Evolutionary conservation across 2,888 invertebrate species (phyloP), one percentile per base, ranked within the genome.

Genomic region (Ormyrus labotus): DNA sequence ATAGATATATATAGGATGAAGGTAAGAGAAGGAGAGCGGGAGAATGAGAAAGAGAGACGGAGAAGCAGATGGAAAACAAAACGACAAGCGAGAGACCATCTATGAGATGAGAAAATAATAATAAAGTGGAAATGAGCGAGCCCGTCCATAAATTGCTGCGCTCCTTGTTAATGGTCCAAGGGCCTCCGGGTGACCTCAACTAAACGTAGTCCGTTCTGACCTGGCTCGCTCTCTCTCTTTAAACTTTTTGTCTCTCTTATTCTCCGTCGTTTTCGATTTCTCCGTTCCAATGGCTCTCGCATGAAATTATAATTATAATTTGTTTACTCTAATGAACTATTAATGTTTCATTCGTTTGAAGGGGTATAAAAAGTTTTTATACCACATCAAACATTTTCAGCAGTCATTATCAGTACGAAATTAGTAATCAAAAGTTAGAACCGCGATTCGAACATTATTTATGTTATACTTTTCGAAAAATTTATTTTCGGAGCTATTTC

Each of bases 31-130:
- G 8, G 45, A 78, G 71, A 83, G 82, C 55, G 55, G 9, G 72
- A 84, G 82, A 83, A 34, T 34, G 82, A 83, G 84, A 82, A 72
- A 76, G 58, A 61, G 76, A 53, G 80, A 82, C 45, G 13, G 34
- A 34, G 34, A 34, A 3, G 34, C 34, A 34, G 34, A 34, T 34
- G 34, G 61, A 84, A 84, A 83, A 84, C 82, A 84, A 88, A 88
- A 87, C 86, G 87, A 89, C 84, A 85, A 85, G 61, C 8, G 45
- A 64, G 85, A 85, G 85, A 87, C 87, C 87, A 88, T 89, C 89
- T 89, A 89, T 88, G 89, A 89, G 89, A 90, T 89, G 89, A 89
- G 89, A 89, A 89, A 90, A 90, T 90, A 90, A 90, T 90, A 90
- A 90, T 90, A 89, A 90, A 90, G 90, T 89, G 89, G 88, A 89